Conservation (phyloP, 2,797 vertebrate genomes). For the Moxostoma hubbsi region DNA sequence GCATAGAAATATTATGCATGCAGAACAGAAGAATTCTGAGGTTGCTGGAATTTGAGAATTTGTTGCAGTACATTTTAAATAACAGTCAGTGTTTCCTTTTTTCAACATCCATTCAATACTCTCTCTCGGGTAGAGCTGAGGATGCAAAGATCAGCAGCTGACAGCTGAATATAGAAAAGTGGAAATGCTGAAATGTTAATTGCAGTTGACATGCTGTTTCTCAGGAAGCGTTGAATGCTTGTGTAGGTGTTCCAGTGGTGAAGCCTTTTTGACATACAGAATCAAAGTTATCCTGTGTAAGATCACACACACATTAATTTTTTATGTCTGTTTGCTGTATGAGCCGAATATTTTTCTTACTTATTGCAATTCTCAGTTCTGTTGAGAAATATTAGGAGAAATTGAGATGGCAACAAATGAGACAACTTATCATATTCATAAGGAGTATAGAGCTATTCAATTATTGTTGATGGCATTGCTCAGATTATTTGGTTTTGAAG, state of each 20-base stretch:
- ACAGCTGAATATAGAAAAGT: neutral
- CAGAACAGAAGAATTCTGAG: neutral
- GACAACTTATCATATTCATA: too few species aligned
- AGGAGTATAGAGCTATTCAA: too few species aligned
- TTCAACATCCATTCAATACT: neutral
- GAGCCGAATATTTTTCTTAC: neutral
- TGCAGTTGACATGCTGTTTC: conserved; percentile 26
- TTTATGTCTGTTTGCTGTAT: conserved; percentile 16
- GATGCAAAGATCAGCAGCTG: conserved; percentile 33
- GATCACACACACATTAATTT: neutral
- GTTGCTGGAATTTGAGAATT: neutral
- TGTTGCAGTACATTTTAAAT: conserved; percentile 3
- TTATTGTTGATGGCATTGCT: too few species aligned
- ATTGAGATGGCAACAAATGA: too few species aligned
- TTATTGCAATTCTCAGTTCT: neutral
- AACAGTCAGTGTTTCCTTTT: conserved; percentile 1
- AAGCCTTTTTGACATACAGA: conserved; percentile 12
- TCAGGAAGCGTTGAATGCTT: conserved; percentile 7
- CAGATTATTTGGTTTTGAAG: too few species aligned
- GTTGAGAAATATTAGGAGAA: too few species aligned
- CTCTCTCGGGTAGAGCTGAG: conserved; percentile 23
- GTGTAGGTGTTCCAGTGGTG: conserved; percentile 27
- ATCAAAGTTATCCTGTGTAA: conserved; percentile 20
- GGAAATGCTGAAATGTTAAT: conserved; percentile 15
- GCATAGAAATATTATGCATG: neutral